Evolutionary conservation across 2,888 invertebrate species (phyloP), one percentile per base, ranked within the genome.

Genomic region (Leptinotarsa rubiginosa): DNA sequence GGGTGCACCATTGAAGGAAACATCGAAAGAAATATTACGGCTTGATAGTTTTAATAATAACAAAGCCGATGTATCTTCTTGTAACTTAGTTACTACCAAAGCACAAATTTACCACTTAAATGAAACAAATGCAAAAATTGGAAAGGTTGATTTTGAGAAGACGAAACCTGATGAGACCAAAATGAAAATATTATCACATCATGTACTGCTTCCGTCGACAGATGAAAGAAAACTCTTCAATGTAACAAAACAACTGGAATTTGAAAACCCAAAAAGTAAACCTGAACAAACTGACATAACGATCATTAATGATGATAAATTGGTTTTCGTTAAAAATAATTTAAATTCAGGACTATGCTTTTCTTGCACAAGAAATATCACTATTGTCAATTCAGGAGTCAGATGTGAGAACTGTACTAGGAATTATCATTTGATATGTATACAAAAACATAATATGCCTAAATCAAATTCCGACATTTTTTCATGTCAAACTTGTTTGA

Each of bases 401-500:
- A 54, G 18, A 54, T 54, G 54, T 54, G 54, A 18, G 18, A 54
- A 50, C 13, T 50, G 50, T 50, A n/a, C 50, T 50, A 50, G 50
- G n/a, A 16, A 2, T n/a, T 50, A 50, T 50, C 50, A 50, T n/a
- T 50, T 50, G 50, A 50, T 50, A n/a, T 16, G 50, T 50, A 50
- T 50, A 50, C 50, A 50, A 50, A 50, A 50, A 50, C 4, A n/a
- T 50, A n/a, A 50, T 50, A 50, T 50, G 50, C 31, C 4, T 31
- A 1, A 31, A 5, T 54, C 18, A 18, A 54, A 18, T 54, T 54
- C 3, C 54, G 20, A 54, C 7, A 54, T 54, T 54, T 54, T 54
- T 54, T 54, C n/a, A 20, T 54, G 54, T 54, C 5, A 54, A 54
- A 54, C 54, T 20, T 54, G 54, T 54, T 54, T 54, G 12, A 50